A percentile compares a stretch with the other conserved stretches of the same genome.
Evolutionary conservation across 64 coral and sea anemone genomes (phyloP).

Genomic region (Stichodactyla mertensii): DNA sequence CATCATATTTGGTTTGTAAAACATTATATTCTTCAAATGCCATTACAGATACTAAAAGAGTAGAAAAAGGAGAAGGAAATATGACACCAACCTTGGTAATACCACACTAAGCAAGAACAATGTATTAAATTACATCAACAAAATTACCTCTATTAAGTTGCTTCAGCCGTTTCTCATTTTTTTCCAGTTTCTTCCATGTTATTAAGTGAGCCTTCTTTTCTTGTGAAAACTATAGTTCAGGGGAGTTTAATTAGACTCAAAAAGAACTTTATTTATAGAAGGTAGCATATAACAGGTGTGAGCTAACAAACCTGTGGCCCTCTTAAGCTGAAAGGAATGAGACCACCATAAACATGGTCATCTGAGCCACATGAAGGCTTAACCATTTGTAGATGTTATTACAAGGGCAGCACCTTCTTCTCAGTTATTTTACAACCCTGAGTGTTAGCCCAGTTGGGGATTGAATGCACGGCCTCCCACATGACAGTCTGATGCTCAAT

Average conservation of each 20-base stretch:
- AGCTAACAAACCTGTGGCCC: no score
- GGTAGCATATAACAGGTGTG: background rate
- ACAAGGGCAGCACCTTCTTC: no score
- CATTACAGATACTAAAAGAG: constrained; percentile 76
- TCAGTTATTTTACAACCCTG: no score
- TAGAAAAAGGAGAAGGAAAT: background rate
- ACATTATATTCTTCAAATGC: constrained; percentile 78
- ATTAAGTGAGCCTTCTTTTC: constrained; percentile 53
- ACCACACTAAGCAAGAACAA: background rate
- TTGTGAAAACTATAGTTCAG: constrained; percentile 47
- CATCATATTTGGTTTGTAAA: constrained; percentile 68
- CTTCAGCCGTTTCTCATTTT: constrained; percentile 72
- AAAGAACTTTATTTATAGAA: no score
- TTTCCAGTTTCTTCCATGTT: constrained; percentile 56
- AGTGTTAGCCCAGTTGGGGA: no score
- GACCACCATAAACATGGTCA: no score
- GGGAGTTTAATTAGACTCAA: background rate
- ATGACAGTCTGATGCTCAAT: no score
- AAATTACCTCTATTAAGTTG: constrained; percentile 87
- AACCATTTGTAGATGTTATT: no score
- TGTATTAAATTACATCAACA: background rate
- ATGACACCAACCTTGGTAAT: background rate
- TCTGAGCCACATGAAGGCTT: no score
- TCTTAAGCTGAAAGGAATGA: no score
- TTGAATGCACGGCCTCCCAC: no score